These are phyloP conservation scores for Rhinatrema bivittatum DNA, from an alignment of 2,797 vertebrate species.

Conservation along the genomic window DNA sequence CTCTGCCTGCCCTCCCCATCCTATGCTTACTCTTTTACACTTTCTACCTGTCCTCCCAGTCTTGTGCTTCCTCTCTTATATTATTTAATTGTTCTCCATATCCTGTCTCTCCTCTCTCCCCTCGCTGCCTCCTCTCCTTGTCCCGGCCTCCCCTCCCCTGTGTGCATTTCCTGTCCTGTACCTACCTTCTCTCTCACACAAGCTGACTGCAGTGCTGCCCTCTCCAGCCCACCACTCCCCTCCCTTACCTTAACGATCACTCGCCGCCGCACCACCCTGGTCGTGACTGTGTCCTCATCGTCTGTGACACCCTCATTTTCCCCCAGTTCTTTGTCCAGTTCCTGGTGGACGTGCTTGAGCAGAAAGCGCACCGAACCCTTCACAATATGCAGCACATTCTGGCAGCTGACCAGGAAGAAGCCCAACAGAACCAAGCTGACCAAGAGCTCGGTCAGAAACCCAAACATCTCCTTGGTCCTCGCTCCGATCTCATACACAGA, in stretches of 20 bases:
- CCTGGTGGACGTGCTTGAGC: conserved; percentile 73
- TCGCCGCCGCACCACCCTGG: conserved; percentile 81
- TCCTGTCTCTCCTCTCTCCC: neutral
- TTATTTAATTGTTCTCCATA: too few relatives aligned
- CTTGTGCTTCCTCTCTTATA: too few relatives aligned
- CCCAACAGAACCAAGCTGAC: conserved; percentile 84
- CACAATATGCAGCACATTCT: conserved; percentile 88
- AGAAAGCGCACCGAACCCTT: conserved; percentile 76
- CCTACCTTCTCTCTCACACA: rapidly evolving
- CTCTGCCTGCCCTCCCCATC: too few relatives aligned
- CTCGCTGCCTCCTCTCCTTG: rapidly evolving
- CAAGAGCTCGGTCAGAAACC: conserved; percentile 82
- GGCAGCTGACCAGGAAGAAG: conserved; percentile 95
- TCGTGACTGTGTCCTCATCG: conserved; percentile 84
- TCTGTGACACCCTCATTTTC: conserved; percentile 78
- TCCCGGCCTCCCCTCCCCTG: neutral
- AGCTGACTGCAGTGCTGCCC: too few relatives aligned
- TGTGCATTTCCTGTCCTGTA: neutral
- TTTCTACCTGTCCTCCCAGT: too few relatives aligned
- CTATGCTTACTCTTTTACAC: too few relatives aligned
- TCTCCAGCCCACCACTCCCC: neutral
- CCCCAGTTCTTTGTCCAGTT: conserved; percentile 87
- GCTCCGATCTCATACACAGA: too few relatives aligned
- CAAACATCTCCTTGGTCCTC: too few relatives aligned
- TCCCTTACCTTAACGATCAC: conserved; percentile 85